Conservation (phyloP, 2,797 vertebrate species). For the Choloepus didactylus region DNA sequence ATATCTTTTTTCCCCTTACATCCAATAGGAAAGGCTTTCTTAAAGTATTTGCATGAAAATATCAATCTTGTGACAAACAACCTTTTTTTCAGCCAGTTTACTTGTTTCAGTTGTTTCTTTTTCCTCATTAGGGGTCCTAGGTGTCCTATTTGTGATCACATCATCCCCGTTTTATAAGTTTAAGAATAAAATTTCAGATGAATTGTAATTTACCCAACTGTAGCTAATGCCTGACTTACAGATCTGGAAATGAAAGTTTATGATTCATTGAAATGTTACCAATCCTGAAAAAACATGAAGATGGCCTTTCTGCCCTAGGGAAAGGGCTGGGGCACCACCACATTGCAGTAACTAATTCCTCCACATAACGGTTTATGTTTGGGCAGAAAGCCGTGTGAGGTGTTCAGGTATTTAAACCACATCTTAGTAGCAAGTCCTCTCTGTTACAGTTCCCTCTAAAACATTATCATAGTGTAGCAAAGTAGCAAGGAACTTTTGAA, state of each 20-base stretch:
- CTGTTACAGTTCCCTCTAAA: neutral
- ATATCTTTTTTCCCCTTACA: neutral
- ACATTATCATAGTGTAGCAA: neutral
- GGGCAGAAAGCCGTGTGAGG: slow-evolving; percentile 9
- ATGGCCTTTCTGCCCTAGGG: neutral
- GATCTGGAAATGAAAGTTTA: neutral
- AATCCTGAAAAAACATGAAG: neutral
- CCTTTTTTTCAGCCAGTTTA: neutral
- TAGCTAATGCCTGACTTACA: neutral
- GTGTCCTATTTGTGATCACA: neutral
- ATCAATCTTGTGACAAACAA: neutral
- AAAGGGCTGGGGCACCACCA: neutral
- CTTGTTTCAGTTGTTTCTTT: slow-evolving; percentile 31
- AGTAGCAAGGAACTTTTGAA: neutral
- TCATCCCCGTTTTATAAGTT: neutral
- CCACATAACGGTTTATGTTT: neutral
- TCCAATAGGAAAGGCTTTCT: neutral
- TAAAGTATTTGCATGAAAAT: neutral
- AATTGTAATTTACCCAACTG: neutral
- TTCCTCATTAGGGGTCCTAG: neutral
- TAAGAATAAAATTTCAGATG: neutral
- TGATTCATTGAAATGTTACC: neutral
- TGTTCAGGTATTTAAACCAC: neutral
- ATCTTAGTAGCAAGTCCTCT: neutral
- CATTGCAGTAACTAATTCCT: neutral